Conservation (phyloP, 35 echinoderm and acorn worm genomes). For the Patiria miniata region DNA sequence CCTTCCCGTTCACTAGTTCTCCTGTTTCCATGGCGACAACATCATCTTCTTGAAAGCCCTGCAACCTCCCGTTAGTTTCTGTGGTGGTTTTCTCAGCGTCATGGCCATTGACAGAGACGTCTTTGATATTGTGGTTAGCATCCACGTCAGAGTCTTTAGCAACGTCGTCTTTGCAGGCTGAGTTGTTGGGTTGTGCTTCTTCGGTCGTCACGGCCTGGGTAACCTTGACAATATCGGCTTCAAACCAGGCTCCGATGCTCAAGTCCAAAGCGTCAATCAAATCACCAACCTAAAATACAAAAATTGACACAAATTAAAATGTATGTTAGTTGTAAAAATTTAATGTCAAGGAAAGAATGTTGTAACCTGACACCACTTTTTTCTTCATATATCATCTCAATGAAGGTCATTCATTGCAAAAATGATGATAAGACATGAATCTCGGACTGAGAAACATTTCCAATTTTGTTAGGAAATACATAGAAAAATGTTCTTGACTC, state of each 20-base stretch:
- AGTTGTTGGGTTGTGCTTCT: constrained; percentile 23
- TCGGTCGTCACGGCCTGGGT: constrained; percentile 39
- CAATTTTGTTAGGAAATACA: no score
- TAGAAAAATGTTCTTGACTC: no score
- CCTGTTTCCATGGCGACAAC: neutral
- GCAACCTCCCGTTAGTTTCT: neutral
- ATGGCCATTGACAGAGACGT: neutral
- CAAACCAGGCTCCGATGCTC: constrained; percentile 97
- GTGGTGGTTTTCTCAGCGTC: constrained; percentile 38
- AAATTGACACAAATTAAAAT: neutral
- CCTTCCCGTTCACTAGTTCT: neutral
- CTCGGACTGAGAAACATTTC: no score
- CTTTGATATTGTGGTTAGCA: constrained; percentile 24
- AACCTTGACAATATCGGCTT: constrained; percentile 80
- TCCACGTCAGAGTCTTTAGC: neutral
- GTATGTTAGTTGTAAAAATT: no score
- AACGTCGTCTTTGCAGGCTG: constrained; percentile 19
- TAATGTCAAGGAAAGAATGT: no score
- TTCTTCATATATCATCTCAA: no score
- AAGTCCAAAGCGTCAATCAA: constrained; percentile 93
- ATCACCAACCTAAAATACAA: constrained; percentile 67
- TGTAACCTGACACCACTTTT: no score
- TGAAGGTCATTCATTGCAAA: no score
- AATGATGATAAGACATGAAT: no score
- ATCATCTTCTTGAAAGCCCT: neutral